phyloP scores from a whole-genome alignment of 2,888 invertebrate genomes.

The Chalcis sispes region DNA sequence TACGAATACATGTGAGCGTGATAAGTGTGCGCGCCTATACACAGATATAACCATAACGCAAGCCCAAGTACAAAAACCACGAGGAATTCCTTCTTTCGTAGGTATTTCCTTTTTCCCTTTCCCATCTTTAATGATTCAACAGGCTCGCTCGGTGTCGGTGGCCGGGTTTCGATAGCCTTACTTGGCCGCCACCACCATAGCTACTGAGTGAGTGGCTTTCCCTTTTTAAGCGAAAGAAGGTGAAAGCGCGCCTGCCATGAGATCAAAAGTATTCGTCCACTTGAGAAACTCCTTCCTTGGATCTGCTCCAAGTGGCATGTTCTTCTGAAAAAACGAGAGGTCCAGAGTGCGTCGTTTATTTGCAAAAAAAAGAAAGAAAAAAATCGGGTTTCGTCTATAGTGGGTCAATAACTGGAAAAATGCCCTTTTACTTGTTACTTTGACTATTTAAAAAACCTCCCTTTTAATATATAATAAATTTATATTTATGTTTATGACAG shows the following conservation, averaged over 20 bases:
- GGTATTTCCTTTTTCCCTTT: slow-evolving; percentile 45
- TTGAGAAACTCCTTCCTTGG: slow-evolving; percentile 21
- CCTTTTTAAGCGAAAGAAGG: slow-evolving; percentile 24
- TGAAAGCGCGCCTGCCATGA: slow-evolving; percentile 34
- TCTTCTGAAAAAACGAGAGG: background rate
- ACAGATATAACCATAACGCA: no score
- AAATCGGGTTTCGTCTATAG: no score
- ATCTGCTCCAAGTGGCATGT: slow-evolving; percentile 1
- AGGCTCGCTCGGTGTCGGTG: slow-evolving; percentile 47
- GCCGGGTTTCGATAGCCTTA: slow-evolving; percentile 12
- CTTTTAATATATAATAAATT: no score
- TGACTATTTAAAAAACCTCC: no score
- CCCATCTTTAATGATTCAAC: slow-evolving; percentile 63
- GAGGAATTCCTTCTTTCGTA: background rate
- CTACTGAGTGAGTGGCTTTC: slow-evolving; percentile 40
- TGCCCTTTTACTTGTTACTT: no score
- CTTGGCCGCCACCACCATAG: background rate
- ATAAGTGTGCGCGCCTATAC: no score
- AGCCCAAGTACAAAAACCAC: slow-evolving; percentile 1
- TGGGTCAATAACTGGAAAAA: no score
- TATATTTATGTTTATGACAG: no score
- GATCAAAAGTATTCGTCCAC: slow-evolving; percentile 45
- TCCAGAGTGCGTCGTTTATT: slow-evolving; percentile 5
- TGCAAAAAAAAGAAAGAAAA: no score
- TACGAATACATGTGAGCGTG: no score